Evolutionary conservation across 2,888 invertebrate species (phyloP).

Genomic region (Dasysyrphus albostriatus): DNA sequence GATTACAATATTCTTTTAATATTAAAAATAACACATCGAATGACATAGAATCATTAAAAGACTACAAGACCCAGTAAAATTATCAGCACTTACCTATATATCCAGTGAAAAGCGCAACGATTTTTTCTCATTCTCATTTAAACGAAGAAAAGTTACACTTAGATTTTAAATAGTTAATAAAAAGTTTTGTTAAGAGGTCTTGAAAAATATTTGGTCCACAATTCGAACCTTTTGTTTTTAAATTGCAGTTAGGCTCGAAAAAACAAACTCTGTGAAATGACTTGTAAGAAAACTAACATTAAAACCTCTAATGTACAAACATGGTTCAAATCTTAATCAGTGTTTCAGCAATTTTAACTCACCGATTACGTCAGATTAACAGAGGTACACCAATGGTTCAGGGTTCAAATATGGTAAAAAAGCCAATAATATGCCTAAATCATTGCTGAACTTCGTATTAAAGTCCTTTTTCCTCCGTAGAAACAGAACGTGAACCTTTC

Average conservation of each 20-base stretch:
- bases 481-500: too few relatives aligned
- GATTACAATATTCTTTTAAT: neutral
- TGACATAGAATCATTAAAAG: slow-evolving; percentile 39
- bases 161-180: slow-evolving; percentile 1
- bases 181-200: neutral
- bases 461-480: too few relatives aligned
- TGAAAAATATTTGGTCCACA: neutral
- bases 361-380: too few relatives aligned
- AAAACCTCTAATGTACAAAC: too few relatives aligned
- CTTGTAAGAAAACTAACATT: too few relatives aligned
- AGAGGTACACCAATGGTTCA: too few relatives aligned
- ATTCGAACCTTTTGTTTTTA: neutral
- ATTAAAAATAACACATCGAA: slow-evolving; percentile 63
- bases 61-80: slow-evolving; percentile 23
- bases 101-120: slow-evolving; percentile 66
- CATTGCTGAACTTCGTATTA: too few relatives aligned
- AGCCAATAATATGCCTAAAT: too few relatives aligned
- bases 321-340: too few relatives aligned
- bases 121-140: slow-evolving; percentile 33
- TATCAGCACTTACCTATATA: slow-evolving; percentile 25
- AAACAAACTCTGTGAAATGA: too few relatives aligned
- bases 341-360: too few relatives aligned
- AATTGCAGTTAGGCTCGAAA: neutral
- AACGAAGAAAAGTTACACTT: neutral
- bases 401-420: too few relatives aligned